Evolutionary conservation across 2,888 invertebrate species (phyloP), one percentile per base, ranked within the genome.

Genomic region (Hemithea aestivaria): DNA sequence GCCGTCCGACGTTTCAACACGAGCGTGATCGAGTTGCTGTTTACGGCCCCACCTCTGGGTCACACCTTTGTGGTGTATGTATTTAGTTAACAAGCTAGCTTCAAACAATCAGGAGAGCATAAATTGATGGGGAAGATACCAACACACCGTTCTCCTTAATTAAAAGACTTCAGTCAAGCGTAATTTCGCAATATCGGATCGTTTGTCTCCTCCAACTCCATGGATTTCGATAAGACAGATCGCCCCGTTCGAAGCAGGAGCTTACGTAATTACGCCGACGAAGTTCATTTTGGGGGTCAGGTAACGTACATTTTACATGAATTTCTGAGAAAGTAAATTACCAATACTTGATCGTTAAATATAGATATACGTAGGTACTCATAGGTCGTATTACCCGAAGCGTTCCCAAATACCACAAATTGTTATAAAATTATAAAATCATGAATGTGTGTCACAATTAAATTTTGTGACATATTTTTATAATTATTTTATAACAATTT

Each of bases 121-220:
- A 73, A 74, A 79, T 76, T 75, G 77, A 77, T 76, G 68, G 71
- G 71, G 65, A 24, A 24, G 24, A 9, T 58, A 73, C 72, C 69
- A 66, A 56, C 58, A 56, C 51, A 56, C 53, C 62, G 61, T 54
- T 60, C 65, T 25, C 26, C 40, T 82, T 83, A 85, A 84, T 83
- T 83, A 84, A 84, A 84, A 83, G 76, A 72, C 78, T 81, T 78
- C 79, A 80, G 64, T 83, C 77, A 76, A 67, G 63, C 80, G 80
- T 73, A 68, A 70, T 68, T 73, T 63, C n/a, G 75, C 73, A 74
- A 78, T 80, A 83, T 80, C 64, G 74, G 62, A 63, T 66, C 68
- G 67, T 71, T 73, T 67, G 70, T 68, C 67, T 62, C 54, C 51
- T 54, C 70, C 63, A 62, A 65, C 61, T 66, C 60, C 58, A 63